Percentiles rank a stretch among this genome's conserved stretches.
Evolutionary conservation across 1,140 invertebrate species (phyloP).

Genomic region (Charaxes varanes): DNA sequence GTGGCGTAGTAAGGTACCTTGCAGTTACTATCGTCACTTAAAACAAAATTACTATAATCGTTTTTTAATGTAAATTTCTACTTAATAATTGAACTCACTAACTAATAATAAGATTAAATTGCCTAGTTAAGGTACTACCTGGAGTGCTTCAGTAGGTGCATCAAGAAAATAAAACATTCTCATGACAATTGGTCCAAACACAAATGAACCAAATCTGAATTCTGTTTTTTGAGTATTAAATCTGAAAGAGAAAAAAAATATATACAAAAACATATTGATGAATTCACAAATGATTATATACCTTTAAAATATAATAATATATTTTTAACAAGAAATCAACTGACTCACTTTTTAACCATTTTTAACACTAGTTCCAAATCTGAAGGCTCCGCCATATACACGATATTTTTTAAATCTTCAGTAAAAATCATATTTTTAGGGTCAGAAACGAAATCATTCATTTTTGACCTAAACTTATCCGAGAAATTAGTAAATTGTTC

Average conservation of each 20-base stretch:
- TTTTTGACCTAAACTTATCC: slow-evolving; percentile 80
- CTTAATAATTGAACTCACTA: no score
- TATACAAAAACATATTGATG: neutral
- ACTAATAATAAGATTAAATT: no score
- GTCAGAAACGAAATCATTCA: slow-evolving; percentile 76
- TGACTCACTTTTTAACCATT: slow-evolving; percentile 82
- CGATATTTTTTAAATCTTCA: slow-evolving; percentile 89
- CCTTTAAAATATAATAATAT: no score
- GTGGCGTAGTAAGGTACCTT: no score
- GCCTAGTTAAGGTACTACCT: no score
- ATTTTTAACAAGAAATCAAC: slow-evolving; percentile 1
- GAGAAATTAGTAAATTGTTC: slow-evolving; percentile 75
- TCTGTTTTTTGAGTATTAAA: slow-evolving; percentile 84
- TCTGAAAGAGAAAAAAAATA: slow-evolving; percentile 71
- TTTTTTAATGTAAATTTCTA: no score
- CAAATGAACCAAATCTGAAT: slow-evolving; percentile 83
- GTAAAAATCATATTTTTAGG: slow-evolving; percentile 84
- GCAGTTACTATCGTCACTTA: no score
- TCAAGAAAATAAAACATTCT: slow-evolving; percentile 83
- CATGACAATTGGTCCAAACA: slow-evolving; percentile 91
- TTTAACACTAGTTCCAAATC: slow-evolving; percentile 79
- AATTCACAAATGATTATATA: no score
- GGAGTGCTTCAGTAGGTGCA: slow-evolving; percentile 79
- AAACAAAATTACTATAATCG: no score
- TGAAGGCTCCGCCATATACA: slow-evolving; percentile 79